Conservation (phyloP, 1,140 invertebrate genomes). For the Bombus affinis region DNA sequence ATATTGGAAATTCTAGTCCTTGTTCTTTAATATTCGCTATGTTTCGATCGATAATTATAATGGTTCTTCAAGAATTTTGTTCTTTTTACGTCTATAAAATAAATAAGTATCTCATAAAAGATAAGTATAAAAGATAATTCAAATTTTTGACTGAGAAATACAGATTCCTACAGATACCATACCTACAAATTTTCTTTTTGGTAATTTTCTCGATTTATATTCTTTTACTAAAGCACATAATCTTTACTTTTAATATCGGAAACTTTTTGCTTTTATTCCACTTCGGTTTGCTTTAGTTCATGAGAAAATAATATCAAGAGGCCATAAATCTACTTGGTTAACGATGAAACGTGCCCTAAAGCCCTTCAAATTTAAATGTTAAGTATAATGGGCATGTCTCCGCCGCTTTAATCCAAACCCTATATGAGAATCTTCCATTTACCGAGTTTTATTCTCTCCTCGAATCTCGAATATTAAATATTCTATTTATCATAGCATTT, state of each 20-base stretch:
- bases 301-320: not conserved
- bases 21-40: no score
- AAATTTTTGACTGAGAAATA: no score
- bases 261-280: not conserved
- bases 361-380: conserved; percentile 7
- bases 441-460: not conserved
- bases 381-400: not conserved
- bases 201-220: not conserved
- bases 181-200: no score
- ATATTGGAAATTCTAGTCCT: no score
- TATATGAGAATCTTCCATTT: conserved; percentile 1
- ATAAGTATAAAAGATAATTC: no score
- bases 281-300: not conserved
- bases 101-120: no score
- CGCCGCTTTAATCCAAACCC: not conserved
- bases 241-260: not conserved
- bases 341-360: not conserved
- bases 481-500: not conserved
- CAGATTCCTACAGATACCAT: no score
- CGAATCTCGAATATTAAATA: not conserved
- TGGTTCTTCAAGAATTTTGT: no score
- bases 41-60: no score
- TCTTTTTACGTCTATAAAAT: no score
- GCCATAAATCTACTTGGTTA: not conserved
- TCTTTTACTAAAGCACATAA: not conserved